These are phyloP conservation scores for Dipodomys stephensi DNA, from an alignment of 2,113 vertebrate genomes.

Conservation along the genomic window DNA sequence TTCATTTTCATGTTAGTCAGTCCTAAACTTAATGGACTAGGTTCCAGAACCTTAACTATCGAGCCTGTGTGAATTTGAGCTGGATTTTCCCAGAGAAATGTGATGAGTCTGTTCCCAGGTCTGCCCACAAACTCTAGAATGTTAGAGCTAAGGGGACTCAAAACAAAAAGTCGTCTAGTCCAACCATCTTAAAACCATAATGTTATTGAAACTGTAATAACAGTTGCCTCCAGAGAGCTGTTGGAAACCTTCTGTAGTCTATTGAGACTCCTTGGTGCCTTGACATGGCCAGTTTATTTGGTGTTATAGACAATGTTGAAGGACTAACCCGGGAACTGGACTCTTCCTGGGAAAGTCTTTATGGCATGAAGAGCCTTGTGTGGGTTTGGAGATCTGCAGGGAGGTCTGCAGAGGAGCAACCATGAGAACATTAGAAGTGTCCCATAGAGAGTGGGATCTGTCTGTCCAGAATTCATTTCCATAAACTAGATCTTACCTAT, in stretches of 20 bases:
- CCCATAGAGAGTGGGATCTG: neutral
- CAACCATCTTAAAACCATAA: conserved; percentile 61
- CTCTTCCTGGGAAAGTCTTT: conserved; percentile 16
- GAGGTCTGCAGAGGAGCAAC: neutral
- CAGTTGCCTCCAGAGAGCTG: neutral
- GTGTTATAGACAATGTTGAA: neutral
- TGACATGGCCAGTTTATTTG: neutral
- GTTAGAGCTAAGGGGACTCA: neutral
- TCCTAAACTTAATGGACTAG: neutral
- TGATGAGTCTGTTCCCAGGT: conserved; percentile 18
- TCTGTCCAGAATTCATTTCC: neutral
- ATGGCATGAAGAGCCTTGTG: neutral
- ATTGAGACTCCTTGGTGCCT: neutral
- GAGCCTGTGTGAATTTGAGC: conserved; percentile 48
- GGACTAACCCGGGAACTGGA: neutral
- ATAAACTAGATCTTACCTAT: neutral
- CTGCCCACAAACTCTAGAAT: conserved; percentile 50
- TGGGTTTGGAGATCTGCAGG: neutral
- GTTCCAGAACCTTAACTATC: conserved; percentile 37
- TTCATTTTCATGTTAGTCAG: neutral
- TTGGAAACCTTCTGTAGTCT: neutral
- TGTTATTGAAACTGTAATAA: conserved; percentile 33
- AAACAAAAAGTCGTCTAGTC: neutral
- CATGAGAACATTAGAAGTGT: neutral
- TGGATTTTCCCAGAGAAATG: conserved; percentile 66